A percentile compares a stretch with the other conserved stretches of the same genome.
These are phyloP conservation scores for Pollachius pollachius DNA, from an alignment of 2,113 vertebrate species.

Conservation along the genomic window DNA sequence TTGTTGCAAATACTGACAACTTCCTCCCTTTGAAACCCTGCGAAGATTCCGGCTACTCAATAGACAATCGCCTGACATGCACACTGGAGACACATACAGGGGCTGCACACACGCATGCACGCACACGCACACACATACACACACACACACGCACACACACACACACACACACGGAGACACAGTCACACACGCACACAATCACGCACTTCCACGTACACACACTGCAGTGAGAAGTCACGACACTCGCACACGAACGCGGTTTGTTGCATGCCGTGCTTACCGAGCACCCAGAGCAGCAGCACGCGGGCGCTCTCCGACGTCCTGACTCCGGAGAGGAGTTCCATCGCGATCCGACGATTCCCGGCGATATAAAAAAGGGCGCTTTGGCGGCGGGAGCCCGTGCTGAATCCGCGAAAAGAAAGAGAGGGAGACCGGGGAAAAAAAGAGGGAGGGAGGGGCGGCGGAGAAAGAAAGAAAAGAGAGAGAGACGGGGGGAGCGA, in stretches of 20 bases:
- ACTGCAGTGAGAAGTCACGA: conserved; percentile 54
- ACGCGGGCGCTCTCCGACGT: conserved; percentile 66
- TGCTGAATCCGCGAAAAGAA: conserved; percentile 4
- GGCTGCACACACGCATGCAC: neutral
- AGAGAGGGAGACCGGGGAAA: conserved; percentile 10
- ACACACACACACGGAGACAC: neutral
- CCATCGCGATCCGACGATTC: conserved; percentile 60
- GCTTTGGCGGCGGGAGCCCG: neutral
- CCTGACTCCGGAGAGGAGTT: conserved; percentile 59
- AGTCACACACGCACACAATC: neutral
- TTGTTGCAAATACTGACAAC: too few relatives aligned
- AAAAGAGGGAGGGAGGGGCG: conserved; percentile 4
- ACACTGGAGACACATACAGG: neutral
- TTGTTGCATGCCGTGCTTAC: conserved; percentile 51
- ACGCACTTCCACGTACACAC: conserved; percentile 22
- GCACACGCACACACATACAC: conserved; percentile 1
- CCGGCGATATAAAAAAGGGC: conserved; percentile 8
- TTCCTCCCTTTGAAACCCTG: neutral
- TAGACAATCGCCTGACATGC: neutral
- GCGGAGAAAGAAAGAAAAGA: conserved; percentile 4
- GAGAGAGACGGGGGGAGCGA: conserved; percentile 7
- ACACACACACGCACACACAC: conserved; percentile 4
- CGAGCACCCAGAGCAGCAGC: conserved; percentile 57
- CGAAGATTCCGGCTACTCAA: neutral
- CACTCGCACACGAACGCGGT: conserved; percentile 3